Evolutionary conservation across 2,113 vertebrate genomes (phyloP).

Genomic region (Talpa occidentalis): DNA sequence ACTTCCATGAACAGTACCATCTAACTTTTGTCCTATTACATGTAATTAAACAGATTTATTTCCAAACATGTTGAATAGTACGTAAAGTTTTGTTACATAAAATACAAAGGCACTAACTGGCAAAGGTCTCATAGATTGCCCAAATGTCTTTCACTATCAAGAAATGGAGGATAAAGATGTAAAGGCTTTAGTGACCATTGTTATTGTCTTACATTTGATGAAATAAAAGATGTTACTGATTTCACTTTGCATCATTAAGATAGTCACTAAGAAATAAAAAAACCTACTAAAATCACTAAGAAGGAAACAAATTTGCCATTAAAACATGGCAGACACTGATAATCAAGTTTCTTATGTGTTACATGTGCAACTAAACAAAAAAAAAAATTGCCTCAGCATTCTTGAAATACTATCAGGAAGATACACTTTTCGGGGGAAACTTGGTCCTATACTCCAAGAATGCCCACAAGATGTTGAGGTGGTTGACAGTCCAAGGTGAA

Average conservation of each 20-base stretch:
- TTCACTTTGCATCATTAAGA: background rate
- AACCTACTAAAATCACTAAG: background rate
- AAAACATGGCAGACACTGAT: background rate
- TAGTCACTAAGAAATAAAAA: background rate
- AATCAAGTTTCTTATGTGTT: background rate
- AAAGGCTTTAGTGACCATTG: background rate
- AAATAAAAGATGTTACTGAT: background rate
- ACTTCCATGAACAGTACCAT: background rate
- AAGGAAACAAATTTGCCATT: background rate
- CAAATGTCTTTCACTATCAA: background rate
- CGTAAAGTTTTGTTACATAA: background rate
- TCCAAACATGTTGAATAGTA: background rate
- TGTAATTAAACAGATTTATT: background rate
- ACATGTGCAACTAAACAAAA: background rate
- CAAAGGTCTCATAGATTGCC: background rate
- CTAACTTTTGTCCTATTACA: background rate
- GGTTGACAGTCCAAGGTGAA: background rate
- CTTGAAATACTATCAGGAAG: background rate
- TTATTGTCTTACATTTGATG: background rate
- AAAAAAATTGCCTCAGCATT: background rate
- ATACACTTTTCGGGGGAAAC: background rate
- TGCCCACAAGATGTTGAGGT: background rate
- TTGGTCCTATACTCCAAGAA: background rate
- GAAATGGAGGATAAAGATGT: background rate
- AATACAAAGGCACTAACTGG: background rate